Evolutionary conservation across 2,888 invertebrate species (phyloP).

Genomic region (Lasioglossum figueresi): DNA sequence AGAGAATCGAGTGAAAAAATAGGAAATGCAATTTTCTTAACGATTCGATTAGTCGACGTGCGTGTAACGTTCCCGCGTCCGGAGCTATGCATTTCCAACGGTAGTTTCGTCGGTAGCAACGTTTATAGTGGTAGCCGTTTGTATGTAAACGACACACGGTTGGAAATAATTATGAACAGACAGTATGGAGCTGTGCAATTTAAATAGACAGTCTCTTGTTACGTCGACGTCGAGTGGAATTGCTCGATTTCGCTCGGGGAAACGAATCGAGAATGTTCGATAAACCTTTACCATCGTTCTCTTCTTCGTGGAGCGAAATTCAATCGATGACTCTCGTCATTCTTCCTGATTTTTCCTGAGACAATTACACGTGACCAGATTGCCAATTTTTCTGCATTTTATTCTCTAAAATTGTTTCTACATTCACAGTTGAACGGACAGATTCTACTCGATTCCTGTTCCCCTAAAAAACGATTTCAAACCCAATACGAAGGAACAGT

Average conservation of each 20-base stretch:
- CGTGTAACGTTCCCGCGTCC: constrained; percentile 23
- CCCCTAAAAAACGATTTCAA: background rate
- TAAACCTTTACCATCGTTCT: background rate
- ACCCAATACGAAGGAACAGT: background rate
- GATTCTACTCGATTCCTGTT: background rate
- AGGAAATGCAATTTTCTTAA: constrained; percentile 23
- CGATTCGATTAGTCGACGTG: constrained; percentile 24
- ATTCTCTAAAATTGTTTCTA: background rate
- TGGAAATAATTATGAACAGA: constrained; percentile 54
- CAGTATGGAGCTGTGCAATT: constrained; percentile 11
- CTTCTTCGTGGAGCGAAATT: constrained; percentile 34
- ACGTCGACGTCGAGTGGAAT: constrained; percentile 1
- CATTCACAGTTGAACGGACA: background rate
- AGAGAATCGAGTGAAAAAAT: background rate
- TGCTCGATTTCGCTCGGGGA: background rate
- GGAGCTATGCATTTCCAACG: background rate
- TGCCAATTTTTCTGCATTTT: background rate
- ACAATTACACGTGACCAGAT: background rate
- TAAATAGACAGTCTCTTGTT: constrained; percentile 31
- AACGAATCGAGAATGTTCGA: background rate
- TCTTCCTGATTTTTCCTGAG: background rate
- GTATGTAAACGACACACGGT: constrained; percentile 48
- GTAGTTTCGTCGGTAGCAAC: constrained; percentile 34
- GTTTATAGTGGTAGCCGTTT: constrained; percentile 42
- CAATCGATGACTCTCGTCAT: background rate